Percentiles rank a stretch among this genome's conserved stretches.
phyloP scores from a whole-genome alignment of 1,140 invertebrate species.

The Hyles euphorbiae region DNA sequence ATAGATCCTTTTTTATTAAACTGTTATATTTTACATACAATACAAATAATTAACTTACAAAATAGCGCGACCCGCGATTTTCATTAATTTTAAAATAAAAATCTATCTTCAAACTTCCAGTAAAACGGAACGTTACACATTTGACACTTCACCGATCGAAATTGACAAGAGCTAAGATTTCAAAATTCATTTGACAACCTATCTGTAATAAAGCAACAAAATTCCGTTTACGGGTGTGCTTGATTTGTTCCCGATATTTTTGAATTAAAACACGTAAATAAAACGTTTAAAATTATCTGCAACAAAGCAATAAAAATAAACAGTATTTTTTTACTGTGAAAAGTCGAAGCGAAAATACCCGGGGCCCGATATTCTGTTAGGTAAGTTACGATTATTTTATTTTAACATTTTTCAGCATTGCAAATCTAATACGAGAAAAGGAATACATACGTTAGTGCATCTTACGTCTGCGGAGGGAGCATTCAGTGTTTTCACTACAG shows the following conservation, averaged over 20 bases:
- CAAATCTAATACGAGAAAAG: constrained; percentile 25
- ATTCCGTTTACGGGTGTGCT: constrained; percentile 54
- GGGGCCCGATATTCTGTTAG: constrained; percentile 25
- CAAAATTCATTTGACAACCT: constrained; percentile 24
- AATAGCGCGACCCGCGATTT: too few relatives aligned
- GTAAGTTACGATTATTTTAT: constrained; percentile 37
- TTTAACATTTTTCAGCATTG: constrained; percentile 16
- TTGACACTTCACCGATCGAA: constrained; percentile 34
- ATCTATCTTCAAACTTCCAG: too few relatives aligned
- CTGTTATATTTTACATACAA: too few relatives aligned
- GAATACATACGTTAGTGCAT: constrained; percentile 18
- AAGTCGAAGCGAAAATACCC: too few relatives aligned
- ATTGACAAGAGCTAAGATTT: constrained; percentile 18
- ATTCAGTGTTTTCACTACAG: neutral
- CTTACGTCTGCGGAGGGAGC: neutral
- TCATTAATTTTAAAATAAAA: too few relatives aligned
- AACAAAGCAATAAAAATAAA: neutral
- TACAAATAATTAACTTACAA: too few relatives aligned
- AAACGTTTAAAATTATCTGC: neutral
- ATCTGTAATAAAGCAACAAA: neutral
- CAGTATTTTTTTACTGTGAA: neutral
- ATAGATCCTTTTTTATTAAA: too few relatives aligned
- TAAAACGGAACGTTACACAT: constrained; percentile 25
- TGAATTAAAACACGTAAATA: too few relatives aligned
- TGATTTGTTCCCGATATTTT: constrained; percentile 3